Base-by-base conservation (phyloP, 2,888 invertebrate genomes). In the Polydrusus tereticollis region DNA sequence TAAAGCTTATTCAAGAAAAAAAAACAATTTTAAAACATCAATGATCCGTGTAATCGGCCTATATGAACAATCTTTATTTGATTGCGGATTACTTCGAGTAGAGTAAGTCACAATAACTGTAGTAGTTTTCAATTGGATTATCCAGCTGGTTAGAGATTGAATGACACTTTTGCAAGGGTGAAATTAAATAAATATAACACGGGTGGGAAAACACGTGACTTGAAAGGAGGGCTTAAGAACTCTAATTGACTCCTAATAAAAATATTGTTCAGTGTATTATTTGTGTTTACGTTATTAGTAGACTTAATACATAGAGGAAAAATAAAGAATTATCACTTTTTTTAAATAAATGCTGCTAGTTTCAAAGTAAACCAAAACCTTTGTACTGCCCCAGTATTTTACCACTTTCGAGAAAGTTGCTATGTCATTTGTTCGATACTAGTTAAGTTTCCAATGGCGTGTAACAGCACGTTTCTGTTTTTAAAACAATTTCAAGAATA, bases 131-230 rank as follows among this genome's bases (percentile, higher is more conserved):
- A 38, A 64, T 65, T 50, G 45, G 52, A 69, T 73, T 73, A 69
- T 66, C 55, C 65, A 45, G 58, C 36, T 65, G 73, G 65, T 65
- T 65, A 59, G 60, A 45, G 14, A 69, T 23, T 73, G 64, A 69
- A 69, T 64, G 69, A 45, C 65, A 65, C 71, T 67, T 21, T 12
- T 26, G 36, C 52, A 72, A 62, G 72, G 72, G 72, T 72, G 62
- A 62, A 72, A 60, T 68, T 63, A 68, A 67, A 72, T 63, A 67
- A 72, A 72, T 63, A 72, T 57, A 67, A 72, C 52, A 41, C 60
- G 57, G 62, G 72, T 72, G 72, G 47, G 72, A 63, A 71, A 64
- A 50, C 64, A 64, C 29, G 52, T 64, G 59, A 41, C 38, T 50
- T n/a, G n/a, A n/a, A 12, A 0, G 6, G 7, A 18, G 59, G 41